Conservation (phyloP, 1,140 invertebrate species). For the Diorhabda carinulata region DNA sequence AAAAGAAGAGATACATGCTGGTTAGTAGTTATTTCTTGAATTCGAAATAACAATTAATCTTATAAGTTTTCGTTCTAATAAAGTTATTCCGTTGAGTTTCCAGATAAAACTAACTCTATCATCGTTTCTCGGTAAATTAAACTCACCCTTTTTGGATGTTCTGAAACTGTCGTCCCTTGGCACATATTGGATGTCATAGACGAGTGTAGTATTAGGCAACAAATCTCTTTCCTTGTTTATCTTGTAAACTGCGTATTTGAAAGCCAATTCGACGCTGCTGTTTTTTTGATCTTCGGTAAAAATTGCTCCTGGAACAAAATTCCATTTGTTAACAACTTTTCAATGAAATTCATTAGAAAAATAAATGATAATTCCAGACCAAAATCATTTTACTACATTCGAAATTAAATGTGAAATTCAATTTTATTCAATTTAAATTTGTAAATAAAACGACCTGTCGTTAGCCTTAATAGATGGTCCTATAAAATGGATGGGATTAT, state of each 20-base stretch:
- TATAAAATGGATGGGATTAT: too few relatives aligned
- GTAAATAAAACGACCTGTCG: too few relatives aligned
- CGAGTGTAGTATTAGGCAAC: slow-evolving; percentile 78
- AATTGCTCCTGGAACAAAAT: slow-evolving; percentile 73
- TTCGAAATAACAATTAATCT: too few relatives aligned
- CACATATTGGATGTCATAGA: slow-evolving; percentile 88
- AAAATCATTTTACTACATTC: too few relatives aligned
- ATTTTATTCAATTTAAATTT: too few relatives aligned
- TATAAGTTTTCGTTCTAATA: too few relatives aligned
- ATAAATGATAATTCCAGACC: neutral
- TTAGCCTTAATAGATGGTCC: too few relatives aligned
- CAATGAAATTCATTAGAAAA: neutral
- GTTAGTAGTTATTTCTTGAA: too few relatives aligned
- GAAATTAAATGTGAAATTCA: too few relatives aligned
- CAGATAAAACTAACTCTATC: neutral
- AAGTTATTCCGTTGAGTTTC: neutral
- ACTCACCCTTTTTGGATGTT: slow-evolving; percentile 84
- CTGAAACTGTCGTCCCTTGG: slow-evolving; percentile 82
- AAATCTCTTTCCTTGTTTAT: slow-evolving; percentile 83
- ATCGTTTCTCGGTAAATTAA: slow-evolving; percentile 1
- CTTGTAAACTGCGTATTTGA: slow-evolving; percentile 89
- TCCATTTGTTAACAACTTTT: neutral
- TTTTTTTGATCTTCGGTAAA: slow-evolving; percentile 86
- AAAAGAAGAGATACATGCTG: too few relatives aligned
- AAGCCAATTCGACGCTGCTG: slow-evolving; percentile 78